Evolutionary conservation across 2,797 vertebrate species (phyloP).

Genomic region (Poecile montanus): DNA sequence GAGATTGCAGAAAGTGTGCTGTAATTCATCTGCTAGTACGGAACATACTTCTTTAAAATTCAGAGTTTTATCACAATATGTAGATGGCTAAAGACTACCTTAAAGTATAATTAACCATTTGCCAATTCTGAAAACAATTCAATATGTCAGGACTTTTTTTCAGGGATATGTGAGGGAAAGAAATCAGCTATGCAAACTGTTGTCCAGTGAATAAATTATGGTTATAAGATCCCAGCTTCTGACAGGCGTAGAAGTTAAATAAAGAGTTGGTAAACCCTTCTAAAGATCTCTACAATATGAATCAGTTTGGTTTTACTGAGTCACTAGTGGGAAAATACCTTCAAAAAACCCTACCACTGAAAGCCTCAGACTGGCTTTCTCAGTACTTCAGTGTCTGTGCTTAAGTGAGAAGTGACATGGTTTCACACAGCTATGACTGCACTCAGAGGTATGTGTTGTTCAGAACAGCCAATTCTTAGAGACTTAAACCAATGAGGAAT

Average conservation of each 20-base stretch:
- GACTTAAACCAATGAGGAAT: not conserved
- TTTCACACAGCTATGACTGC: not conserved
- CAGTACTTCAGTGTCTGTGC: not conserved
- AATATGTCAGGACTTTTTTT: not conserved
- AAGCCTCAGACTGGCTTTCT: not conserved
- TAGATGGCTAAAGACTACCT: not conserved
- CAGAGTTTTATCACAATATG: not conserved
- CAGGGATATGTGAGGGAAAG: not conserved
- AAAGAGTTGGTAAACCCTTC: not conserved
- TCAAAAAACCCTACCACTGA: not conserved
- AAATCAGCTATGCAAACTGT: not conserved
- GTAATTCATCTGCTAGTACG: slow-evolving; percentile 17
- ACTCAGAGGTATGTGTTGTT: not conserved
- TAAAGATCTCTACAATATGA: not conserved
- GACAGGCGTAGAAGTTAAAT: not conserved
- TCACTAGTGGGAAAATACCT: not conserved
- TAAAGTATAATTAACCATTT: slow-evolving; percentile 34
- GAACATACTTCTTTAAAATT: not conserved
- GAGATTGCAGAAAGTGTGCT: not conserved
- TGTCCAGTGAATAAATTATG: not conserved
- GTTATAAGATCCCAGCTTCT: not conserved
- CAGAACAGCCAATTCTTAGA: not conserved
- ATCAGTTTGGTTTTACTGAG: not conserved
- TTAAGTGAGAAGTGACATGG: not conserved
- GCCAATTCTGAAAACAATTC: slow-evolving; percentile 29